Evolutionary conservation across 2,113 vertebrate species (phyloP).

Genomic region (Vimba vimba): DNA sequence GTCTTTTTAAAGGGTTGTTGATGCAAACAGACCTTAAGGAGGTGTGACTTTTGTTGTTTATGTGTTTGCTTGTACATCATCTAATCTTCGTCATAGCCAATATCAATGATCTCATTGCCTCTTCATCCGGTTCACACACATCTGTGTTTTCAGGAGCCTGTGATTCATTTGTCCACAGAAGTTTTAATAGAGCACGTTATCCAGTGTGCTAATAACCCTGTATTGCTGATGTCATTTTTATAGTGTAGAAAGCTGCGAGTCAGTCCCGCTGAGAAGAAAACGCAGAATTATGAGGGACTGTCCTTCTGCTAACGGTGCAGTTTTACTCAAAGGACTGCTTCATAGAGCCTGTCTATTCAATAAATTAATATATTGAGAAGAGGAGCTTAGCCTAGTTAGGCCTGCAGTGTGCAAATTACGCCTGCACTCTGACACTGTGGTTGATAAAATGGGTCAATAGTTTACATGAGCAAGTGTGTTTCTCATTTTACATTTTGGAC

Average conservation of each 20-base stretch:
- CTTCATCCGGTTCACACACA: neutral
- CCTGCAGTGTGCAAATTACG: neutral
- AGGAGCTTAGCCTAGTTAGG: slow-evolving; percentile 7
- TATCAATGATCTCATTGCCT: too few species aligned
- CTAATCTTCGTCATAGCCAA: neutral
- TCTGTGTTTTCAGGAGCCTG: neutral
- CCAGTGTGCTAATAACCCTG: slow-evolving; percentile 34
- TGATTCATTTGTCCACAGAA: neutral
- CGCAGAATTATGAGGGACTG: slow-evolving; percentile 37
- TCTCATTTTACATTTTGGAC: neutral
- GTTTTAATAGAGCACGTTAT: slow-evolving; percentile 10
- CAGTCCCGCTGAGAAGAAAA: slow-evolving; percentile 9
- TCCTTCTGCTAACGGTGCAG: slow-evolving; percentile 36
- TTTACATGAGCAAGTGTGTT: neutral
- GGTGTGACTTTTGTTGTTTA: neutral
- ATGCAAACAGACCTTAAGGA: too few species aligned
- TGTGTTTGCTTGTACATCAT: neutral
- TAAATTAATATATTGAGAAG: slow-evolving; percentile 12
- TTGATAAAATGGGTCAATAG: neutral
- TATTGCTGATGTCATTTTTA: slow-evolving; percentile 29
- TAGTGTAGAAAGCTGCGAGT: neutral
- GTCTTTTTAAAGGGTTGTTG: neutral
- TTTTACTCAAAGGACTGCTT: slow-evolving; percentile 43
- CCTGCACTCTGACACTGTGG: neutral
- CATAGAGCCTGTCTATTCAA: slow-evolving; percentile 14